Base-by-base conservation (phyloP, 2,888 invertebrate species). In the Perizoma affinitatum region DNA sequence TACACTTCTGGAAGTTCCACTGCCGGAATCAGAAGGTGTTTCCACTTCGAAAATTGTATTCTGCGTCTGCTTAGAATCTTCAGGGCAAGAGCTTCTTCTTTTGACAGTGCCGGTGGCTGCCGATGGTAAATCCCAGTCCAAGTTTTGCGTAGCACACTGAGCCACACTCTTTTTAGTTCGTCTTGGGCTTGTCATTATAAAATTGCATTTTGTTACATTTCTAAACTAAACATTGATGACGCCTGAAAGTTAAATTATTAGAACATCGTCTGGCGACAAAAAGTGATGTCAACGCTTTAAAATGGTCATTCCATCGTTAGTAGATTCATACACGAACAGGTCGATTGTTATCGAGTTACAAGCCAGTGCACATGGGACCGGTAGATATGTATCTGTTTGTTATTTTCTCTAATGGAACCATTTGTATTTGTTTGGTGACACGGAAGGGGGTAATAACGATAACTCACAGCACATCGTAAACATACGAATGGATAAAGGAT, bases 121-220 rank as follows among this genome's bases (percentile, higher is more conserved):
- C 34, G 95, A 95, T 42, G 95, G 95, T 34, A 94, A 95, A 80
- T 96, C 96, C 95, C 96, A 96, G 79, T 96, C 96, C 67, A 95
- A 77, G 68, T 81, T 84, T 72, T 84, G 88, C 59, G 82, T 73
- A 67, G 80, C 73, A 80, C 87, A 85, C 77, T 87, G 88, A 75
- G 81, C 82, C 66, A 78, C 82, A 85, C 78, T 83, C 69, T 88
- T 89, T 86, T 87, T 89, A 74, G 83, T 82, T 75, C 88, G 90
- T 86, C 91, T 91, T 74, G 90, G 92, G 78, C 92, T 93, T 76
- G 91, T 90, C 93, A 93, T 93, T 86, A 90, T 91, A 80, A 74
- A 70, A 75, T 85, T 68, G 76, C 88, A 86, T 89, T 73, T 73
- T 88, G 83, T 68, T 74, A 68, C 71, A 75, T 64, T 75, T 64